Conservation (phyloP, 2,888 invertebrate species). For the Drosophila meridiana region DNA sequence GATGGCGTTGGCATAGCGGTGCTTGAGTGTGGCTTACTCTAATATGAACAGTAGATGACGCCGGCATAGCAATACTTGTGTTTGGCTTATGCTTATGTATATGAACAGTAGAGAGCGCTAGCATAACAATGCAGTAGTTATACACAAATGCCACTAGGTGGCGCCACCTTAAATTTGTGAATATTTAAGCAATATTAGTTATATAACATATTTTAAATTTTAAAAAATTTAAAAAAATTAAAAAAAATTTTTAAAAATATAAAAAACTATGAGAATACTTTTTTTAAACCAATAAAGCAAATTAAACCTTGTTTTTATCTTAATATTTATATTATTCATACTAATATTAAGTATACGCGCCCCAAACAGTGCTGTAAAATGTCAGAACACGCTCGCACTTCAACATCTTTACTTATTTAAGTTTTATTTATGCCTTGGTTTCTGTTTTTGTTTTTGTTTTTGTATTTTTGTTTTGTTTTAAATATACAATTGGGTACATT, state of each 20-base stretch:
- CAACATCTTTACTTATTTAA: constrained; percentile 58
- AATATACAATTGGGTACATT: constrained; percentile 72
- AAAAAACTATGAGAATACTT: neutral
- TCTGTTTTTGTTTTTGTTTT: constrained; percentile 25
- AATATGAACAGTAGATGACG: neutral
- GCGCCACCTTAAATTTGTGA: neutral
- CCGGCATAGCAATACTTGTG: neutral
- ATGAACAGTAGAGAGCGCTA: neutral
- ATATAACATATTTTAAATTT: too few species aligned
- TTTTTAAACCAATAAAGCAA: neutral
- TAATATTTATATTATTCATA: neutral
- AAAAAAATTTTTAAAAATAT: too few species aligned
- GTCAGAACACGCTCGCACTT: constrained; percentile 5
- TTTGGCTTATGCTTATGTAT: neutral
- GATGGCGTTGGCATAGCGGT: neutral
- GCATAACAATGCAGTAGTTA: neutral
- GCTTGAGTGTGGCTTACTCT: neutral
- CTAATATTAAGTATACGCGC: neutral
- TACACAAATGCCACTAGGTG: neutral
- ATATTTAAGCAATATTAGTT: neutral
- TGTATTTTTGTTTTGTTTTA: constrained; percentile 33
- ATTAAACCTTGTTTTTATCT: too few species aligned
- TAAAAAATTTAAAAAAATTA: neutral
- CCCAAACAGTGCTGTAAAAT: neutral
- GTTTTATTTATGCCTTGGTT: constrained; percentile 62